Base-by-base conservation (phyloP, 2,797 vertebrate genomes). In the Bovichtus diacanthus region DNA sequence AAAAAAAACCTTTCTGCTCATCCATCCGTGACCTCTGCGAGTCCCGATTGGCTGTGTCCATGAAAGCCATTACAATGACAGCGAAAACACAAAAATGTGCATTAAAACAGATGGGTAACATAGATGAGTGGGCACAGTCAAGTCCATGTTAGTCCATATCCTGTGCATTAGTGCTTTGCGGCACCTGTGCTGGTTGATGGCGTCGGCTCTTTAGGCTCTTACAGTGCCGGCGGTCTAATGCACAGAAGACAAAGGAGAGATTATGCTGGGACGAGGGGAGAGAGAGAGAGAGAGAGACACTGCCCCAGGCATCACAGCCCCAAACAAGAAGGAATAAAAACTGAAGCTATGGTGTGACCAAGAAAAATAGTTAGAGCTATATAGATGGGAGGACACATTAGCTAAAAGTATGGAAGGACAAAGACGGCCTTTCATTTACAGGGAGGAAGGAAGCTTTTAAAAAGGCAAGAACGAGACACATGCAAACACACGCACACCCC, bases 401-500 rank as follows among this genome's bases (percentile, higher is more conserved):
- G 74, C 81, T 71, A 5, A 16, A 31, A 77, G 79, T 75, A 84
- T 11, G 69, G 79, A 71, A 50, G 66, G 9, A 88, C 80, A 91
- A 89, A 88, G 85, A 54, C 5, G 9, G 64, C 67, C 85, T 86
- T 92, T 90, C 73, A 89, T 71, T 83, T 65, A 74, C 74, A 81
- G 55, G 41, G 61, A 84, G 80, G 75, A 85, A 85, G 69, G 76
- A 85, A 76, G 82, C 80, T 90, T 83, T 88, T 85, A 82, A 82
- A 74, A 81, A 75, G 65, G 54, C 72, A 69, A 56, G 76, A 82
- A 80, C 69, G 74, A 72, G 59, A 70, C 56, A 11, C 74, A 81
- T 56, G 51, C 73, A 86, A 68, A 83, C 70, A 78, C 56, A 74
- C 41, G 25, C 50, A 65, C 80, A 66, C 21, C 66, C 50, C 27